Evolutionary conservation across 1,140 invertebrate species (phyloP), one percentile per base, ranked within the genome.

Genomic region (Holotrichia oblita): DNA sequence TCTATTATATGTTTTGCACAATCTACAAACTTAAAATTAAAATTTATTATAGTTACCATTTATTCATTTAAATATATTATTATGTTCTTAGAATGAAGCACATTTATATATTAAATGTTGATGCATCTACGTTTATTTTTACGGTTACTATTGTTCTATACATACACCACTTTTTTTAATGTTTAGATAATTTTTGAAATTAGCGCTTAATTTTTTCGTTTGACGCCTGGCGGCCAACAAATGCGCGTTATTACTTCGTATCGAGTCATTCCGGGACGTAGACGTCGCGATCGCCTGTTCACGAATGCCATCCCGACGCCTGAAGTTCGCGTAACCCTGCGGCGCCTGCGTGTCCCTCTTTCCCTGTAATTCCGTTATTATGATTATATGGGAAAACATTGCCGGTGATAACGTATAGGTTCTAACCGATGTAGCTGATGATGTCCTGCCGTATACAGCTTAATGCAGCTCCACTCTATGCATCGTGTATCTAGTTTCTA

Each of bases 281-380:
- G 40, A 42, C 77, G 77, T 40, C 73, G 73, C 59, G 76, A 78
- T 74, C 42, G 59, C 73, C 78, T 72, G 76, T 55, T 69, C 76
- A 44, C 78, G 81, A 83, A 79, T 83, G 82, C 81, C 82, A 79
- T 77, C 80, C 76, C 61, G 82, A 81, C 80, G 82, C 80, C 81
- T 78, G 73, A 79, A 64, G 59, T 77, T 78, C 80, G 76, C 42
- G 77, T 78, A 59, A 42, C 22, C 48, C 79, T 55, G 27, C 74
- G 77, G 81, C 82, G 82, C 82, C 77, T 83, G 82, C 82, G 82
- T 81, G 14, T 69, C 61, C 22, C 22, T 69, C 12, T 34, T 22
- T 27, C 61, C 22, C 7, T 69, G 24, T 69, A 69, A 69, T 69
- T 69, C 61, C 61, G 17, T 34, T 69, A 69, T 69, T 69, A 69